A percentile compares a stretch with the other conserved stretches of the same genome.
Evolutionary conservation across 2,113 vertebrate genomes (phyloP).

Genomic region (Scalopus aquaticus): DNA sequence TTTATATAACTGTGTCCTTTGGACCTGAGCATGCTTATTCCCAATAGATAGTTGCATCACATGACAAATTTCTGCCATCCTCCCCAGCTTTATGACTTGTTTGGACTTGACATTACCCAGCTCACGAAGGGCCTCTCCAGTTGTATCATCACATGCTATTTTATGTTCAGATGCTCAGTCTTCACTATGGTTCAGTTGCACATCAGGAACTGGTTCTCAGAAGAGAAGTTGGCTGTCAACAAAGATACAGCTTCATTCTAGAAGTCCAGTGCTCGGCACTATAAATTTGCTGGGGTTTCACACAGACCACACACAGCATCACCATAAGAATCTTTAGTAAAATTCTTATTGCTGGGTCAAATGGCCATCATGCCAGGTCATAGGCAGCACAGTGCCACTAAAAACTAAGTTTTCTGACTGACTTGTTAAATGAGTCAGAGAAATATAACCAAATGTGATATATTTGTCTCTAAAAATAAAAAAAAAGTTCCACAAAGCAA

Average conservation of each 20-base stretch:
- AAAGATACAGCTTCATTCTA: background rate
- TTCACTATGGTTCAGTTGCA: background rate
- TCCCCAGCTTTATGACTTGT: background rate
- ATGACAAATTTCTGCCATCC: background rate
- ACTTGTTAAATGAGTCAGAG: background rate
- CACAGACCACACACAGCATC: background rate
- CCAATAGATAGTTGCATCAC: background rate
- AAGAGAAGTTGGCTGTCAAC: background rate
- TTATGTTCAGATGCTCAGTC: background rate
- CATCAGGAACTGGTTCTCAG: background rate
- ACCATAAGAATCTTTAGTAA: background rate
- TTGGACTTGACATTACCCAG: background rate
- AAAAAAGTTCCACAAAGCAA: background rate
- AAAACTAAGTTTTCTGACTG: background rate
- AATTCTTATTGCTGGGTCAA: background rate
- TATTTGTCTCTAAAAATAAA: background rate
- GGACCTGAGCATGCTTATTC: background rate
- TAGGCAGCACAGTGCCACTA: background rate
- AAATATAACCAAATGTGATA: background rate
- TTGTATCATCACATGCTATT: background rate
- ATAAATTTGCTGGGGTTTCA: background rate
- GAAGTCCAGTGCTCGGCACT: background rate
- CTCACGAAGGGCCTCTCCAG: background rate
- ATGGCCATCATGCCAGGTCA: background rate
- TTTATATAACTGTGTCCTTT: background rate